Evolutionary conservation across 2,797 vertebrate genomes (phyloP).

Genomic region (Halcyon badia): DNA sequence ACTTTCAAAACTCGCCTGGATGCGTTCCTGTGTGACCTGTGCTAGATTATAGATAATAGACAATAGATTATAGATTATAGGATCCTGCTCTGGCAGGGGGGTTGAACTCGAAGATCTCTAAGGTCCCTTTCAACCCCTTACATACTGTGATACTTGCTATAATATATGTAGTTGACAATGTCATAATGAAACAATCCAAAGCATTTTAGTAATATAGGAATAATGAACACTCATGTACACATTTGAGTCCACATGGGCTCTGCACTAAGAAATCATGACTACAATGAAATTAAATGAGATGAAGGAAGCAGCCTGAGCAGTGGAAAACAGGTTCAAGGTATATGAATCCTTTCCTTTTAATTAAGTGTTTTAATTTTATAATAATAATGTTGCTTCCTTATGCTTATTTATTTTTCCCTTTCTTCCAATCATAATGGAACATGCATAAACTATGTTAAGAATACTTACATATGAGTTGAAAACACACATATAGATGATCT

Average conservation of each 20-base stretch:
- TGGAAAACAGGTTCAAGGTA: neutral
- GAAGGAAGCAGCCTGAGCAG: neutral
- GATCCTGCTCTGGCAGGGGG: no score
- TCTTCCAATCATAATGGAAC: neutral
- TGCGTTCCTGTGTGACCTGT: no score
- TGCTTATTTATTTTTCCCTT: neutral
- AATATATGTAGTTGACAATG: accelerated
- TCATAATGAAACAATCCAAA: neutral
- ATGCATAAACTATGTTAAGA: neutral
- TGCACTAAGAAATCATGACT: neutral
- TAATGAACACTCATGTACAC: neutral
- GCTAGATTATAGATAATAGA: no score
- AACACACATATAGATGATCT: neutral
- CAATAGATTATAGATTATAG: no score
- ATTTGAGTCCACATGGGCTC: neutral
- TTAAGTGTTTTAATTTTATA: neutral
- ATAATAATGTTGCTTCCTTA: neutral
- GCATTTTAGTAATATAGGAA: neutral
- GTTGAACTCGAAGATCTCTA: no score
- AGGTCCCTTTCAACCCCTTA: no score
- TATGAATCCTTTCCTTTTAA: neutral
- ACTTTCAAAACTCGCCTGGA: no score
- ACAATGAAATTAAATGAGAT: neutral
- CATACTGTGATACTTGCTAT: neutral
- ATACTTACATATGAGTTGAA: neutral